Evolutionary conservation across 2,888 invertebrate species (phyloP).

Genomic region (Piscicola geometra): DNA sequence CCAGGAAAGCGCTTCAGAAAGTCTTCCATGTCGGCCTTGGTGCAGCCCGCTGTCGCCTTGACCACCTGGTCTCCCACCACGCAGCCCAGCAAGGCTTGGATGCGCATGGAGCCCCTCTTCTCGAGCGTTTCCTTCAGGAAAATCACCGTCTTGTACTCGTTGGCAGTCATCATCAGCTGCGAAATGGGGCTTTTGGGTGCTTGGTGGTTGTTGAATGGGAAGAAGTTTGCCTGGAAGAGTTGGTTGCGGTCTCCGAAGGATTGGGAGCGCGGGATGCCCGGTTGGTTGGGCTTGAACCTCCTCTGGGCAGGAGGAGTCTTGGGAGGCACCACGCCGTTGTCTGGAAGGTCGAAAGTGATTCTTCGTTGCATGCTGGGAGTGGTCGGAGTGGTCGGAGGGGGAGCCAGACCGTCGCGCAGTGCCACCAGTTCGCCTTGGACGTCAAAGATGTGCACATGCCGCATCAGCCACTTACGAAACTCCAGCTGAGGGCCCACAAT

Average conservation of each 20-base stretch:
- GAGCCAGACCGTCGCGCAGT: constrained; percentile 47
- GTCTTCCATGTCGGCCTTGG: constrained; percentile 52
- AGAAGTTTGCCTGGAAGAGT: constrained; percentile 20
- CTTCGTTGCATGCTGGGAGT: constrained; percentile 33
- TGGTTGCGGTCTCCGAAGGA: constrained; percentile 38
- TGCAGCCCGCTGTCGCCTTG: constrained; percentile 54
- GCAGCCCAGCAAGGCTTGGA: constrained; percentile 48
- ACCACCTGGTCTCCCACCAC: constrained; percentile 53
- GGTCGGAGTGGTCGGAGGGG: constrained; percentile 35
- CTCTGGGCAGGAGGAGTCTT: constrained; percentile 42
- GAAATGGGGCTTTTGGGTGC: constrained; percentile 33
- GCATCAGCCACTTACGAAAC: constrained; percentile 53
- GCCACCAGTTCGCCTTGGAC: constrained; percentile 54
- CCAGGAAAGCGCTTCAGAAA: constrained; percentile 52
- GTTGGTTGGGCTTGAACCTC: constrained; percentile 32
- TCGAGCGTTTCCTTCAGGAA: constrained; percentile 55
- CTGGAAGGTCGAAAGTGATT: constrained; percentile 37
- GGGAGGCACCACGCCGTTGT: constrained; percentile 33
- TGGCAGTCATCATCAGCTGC: constrained; percentile 55
- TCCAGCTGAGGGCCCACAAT: constrained; percentile 55
- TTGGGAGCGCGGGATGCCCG: constrained; percentile 35
- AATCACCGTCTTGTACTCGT: constrained; percentile 56
- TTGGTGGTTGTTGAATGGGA: constrained; percentile 24
- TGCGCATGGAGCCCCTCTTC: constrained; percentile 51
- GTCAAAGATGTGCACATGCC: constrained; percentile 56